A percentile compares a stretch with the other conserved stretches of the same genome.
These are phyloP conservation scores for Torymus texanus DNA, from an alignment of 2,888 invertebrate species.

Conservation along the genomic window DNA sequence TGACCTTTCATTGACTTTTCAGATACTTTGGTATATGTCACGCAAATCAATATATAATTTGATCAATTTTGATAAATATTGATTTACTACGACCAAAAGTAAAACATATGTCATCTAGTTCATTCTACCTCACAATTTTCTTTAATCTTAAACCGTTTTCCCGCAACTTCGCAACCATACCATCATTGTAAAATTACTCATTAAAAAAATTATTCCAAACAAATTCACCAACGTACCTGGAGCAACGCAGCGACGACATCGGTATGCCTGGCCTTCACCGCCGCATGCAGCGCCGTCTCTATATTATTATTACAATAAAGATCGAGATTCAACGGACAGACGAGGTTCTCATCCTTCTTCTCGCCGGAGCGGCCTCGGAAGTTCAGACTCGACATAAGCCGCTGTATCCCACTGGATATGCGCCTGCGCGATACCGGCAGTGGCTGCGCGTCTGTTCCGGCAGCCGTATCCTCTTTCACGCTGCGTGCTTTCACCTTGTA, in stretches of 20 bases:
- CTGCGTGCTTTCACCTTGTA: conserved; percentile 81
- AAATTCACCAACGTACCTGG: conserved; percentile 70
- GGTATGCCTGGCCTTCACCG: conserved; percentile 85
- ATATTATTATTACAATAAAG: conserved; percentile 84
- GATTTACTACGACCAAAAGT: no score
- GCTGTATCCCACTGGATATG: conserved; percentile 91
- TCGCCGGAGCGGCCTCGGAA: conserved; percentile 77
- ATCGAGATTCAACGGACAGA: conserved; percentile 85
- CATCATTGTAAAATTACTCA: no score
- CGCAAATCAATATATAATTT: no score
- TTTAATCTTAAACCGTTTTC: no score
- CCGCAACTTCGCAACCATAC: no score
- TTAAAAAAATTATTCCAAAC: neutral
- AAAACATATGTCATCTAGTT: no score
- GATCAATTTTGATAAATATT: no score
- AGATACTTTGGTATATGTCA: no score
- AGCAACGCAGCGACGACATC: conserved; percentile 84
- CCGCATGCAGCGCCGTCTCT: conserved; percentile 90
- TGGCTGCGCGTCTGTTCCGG: conserved; percentile 60
- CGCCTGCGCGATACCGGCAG: conserved; percentile 78
- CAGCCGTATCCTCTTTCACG: conserved; percentile 74
- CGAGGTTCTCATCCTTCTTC: conserved; percentile 76
- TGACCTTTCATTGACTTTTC: no score
- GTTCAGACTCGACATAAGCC: conserved; percentile 89
- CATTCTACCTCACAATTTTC: no score